Evolutionary conservation across 2,797 vertebrate genomes (phyloP).

Genomic region (Nyctibius grandis): DNA sequence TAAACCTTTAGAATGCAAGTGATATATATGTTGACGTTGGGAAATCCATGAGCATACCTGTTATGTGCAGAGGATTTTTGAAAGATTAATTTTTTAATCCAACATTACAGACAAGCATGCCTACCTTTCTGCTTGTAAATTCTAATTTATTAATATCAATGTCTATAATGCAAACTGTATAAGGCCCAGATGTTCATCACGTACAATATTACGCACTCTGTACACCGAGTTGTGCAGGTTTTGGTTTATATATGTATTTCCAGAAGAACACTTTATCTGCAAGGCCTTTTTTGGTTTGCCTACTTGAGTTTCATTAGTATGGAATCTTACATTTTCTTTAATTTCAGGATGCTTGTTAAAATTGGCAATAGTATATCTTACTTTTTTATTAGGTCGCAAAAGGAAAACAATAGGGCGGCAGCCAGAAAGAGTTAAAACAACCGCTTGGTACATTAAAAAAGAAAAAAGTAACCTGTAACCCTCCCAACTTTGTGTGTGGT

Average conservation of each 20-base stretch:
- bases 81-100: background rate
- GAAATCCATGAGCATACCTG: background rate
- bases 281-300: background rate
- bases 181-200: background rate
- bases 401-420: background rate
- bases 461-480: background rate
- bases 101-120: background rate
- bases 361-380: background rate
- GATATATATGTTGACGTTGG: background rate
- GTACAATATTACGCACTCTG: no score
- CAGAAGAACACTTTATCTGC: background rate
- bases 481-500: background rate
- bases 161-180: background rate
- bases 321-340: background rate
- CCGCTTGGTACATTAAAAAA: background rate
- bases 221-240: background rate
- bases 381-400: background rate
- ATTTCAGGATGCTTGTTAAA: background rate
- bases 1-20: background rate
- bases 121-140: background rate
- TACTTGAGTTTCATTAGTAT: background rate
- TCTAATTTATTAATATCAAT: background rate
- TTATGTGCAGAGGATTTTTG: background rate
- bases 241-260: background rate
- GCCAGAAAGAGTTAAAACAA: background rate